phyloP scores from a whole-genome alignment of 2,113 vertebrate genomes.

The Eudyptes chrysolophus region DNA sequence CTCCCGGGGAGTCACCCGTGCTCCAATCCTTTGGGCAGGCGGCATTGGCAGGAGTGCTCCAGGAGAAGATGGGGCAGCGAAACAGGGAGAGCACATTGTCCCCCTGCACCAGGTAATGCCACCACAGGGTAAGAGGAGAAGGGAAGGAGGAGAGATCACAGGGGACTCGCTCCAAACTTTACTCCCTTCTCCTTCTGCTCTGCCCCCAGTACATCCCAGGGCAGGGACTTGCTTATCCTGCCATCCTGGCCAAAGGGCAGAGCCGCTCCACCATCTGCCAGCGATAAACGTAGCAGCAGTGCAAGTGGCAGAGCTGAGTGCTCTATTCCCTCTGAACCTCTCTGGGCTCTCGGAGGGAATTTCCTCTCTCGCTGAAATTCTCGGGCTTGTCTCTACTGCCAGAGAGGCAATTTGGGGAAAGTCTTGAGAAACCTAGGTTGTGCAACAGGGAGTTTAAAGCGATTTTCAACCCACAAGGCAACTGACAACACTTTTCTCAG shows the following conservation, averaged over 20 bases:
- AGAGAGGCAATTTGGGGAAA: conserved; percentile 10
- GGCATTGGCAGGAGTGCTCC: background rate
- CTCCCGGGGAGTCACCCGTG: fast-evolving
- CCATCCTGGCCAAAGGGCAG: conserved; percentile 1
- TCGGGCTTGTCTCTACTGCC: background rate
- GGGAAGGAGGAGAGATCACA: background rate
- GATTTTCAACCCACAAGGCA: conserved; percentile 27
- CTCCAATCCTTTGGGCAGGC: background rate
- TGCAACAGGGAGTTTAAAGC: conserved; percentile 12
- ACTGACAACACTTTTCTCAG: conserved; percentile 14
- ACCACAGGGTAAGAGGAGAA: background rate
- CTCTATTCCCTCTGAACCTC: background rate
- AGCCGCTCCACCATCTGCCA: background rate
- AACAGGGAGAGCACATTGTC: fast-evolving
- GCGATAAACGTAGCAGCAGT: background rate
- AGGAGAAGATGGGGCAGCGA: background rate
- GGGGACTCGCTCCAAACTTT: background rate
- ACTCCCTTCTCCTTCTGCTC: background rate
- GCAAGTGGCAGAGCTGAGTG: background rate
- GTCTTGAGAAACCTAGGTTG: conserved; percentile 43
- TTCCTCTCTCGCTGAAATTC: background rate
- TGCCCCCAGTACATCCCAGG: background rate
- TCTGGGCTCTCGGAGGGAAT: background rate
- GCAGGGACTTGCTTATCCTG: background rate
- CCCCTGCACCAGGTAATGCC: background rate